Evolutionary conservation across 2,888 invertebrate genomes (phyloP), one percentile per base, ranked within the genome.

Genomic region (Andrena haemorrhoa): DNA sequence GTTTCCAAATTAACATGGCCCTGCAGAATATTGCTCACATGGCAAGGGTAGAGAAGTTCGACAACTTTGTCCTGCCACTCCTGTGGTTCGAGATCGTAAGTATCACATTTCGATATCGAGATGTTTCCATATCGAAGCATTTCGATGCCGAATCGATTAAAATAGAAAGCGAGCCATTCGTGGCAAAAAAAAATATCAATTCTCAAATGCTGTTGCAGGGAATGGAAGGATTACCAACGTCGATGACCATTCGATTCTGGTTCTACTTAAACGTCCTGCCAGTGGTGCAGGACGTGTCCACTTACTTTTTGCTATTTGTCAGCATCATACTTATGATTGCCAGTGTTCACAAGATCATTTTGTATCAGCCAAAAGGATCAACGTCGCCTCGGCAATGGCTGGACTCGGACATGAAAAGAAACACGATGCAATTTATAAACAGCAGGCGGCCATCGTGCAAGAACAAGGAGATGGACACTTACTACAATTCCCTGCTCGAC

Each of bases 71-170:
- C 12, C 94, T 98, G 3, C 98, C 98, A 0, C 94, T 98, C 91
- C 94, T 98, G 3, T 98, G 98, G 98, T 97, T 97, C 86, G 98
- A 98, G 95, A 97, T 97, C 92, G 98, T 98, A 95, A 97, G 97
- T 96, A 91, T 3, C 10, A 29, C 0, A 63, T 49, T 16, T 69
- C 33, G 20, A 75, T 23, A 29, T 41, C 72, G 61, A 23, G 16
- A 23, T 3, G 51, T 6, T 29, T 12, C 8, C n/a, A 41, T 74
- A 53, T 47, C 23, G 33, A 20, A 10, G 2, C 2, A 6, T 12
- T 23, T 41, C 41, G 41, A 41, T 41, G 12, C 4, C 41, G 41
- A 41, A 41, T 41, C 41, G 41, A 12, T 41, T 72, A 5, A 20
- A 70, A 3, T 56, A n/a, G 12, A 2, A 41, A 16, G 29, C 12